A percentile compares a stretch with the other conserved stretches of the same genome.
phyloP scores from a whole-genome alignment of 2,888 invertebrate genomes.

The Cylindroiulus punctatus region DNA sequence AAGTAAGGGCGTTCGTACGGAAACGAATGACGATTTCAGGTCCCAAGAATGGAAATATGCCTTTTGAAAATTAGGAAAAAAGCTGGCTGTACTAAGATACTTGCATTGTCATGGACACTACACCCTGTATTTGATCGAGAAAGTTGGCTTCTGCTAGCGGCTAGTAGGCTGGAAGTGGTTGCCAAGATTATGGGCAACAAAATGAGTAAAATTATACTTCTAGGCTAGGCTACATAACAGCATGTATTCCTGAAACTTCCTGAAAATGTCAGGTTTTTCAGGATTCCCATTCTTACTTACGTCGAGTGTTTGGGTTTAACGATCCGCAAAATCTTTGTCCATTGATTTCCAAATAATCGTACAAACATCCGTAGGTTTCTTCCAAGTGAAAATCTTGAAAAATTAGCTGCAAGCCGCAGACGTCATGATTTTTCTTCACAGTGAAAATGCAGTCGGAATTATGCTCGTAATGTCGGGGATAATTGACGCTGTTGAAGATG shows the following conservation, averaged over 20 bases:
- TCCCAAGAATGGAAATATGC: slow-evolving; percentile 37
- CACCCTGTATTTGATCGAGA: too few relatives aligned
- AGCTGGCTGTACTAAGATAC: too few relatives aligned
- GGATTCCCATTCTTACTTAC: neutral
- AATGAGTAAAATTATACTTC: too few relatives aligned
- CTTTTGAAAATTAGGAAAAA: neutral
- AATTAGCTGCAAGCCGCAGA: slow-evolving; percentile 29
- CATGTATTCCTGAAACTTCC: too few relatives aligned
- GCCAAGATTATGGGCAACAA: too few relatives aligned
- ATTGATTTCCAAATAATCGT: slow-evolving; percentile 48
- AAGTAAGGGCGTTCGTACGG: slow-evolving; percentile 28
- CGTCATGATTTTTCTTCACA: slow-evolving; percentile 26
- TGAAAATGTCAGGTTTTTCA: too few relatives aligned
- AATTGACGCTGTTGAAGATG: slow-evolving; percentile 46
- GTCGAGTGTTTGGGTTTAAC: neutral
- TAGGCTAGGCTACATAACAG: too few relatives aligned
- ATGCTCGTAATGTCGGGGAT: slow-evolving; percentile 36
- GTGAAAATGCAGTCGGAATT: slow-evolving; percentile 49
- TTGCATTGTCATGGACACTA: too few relatives aligned
- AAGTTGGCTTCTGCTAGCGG: too few relatives aligned
- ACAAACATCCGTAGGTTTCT: neutral
- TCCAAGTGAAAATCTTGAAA: slow-evolving; percentile 52
- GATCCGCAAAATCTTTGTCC: slow-evolving; percentile 48
- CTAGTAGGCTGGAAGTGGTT: too few relatives aligned
- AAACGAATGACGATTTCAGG: slow-evolving; percentile 43